phyloP scores from a whole-genome alignment of 2,797 vertebrate genomes.

The Stomatorhinus walkeri region DNA sequence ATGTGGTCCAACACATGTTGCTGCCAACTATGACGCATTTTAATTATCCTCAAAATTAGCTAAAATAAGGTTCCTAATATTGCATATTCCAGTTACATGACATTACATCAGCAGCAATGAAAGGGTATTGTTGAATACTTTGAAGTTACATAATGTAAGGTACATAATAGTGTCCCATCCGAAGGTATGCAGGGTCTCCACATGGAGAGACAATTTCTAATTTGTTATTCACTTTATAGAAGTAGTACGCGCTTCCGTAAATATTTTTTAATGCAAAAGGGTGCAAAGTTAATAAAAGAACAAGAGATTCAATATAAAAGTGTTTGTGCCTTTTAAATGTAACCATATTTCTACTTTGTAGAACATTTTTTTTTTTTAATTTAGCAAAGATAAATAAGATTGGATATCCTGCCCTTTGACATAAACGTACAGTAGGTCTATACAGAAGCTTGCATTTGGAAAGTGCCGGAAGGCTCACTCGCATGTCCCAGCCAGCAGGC shows the following conservation, averaged over 20 bases:
- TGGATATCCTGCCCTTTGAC: not conserved
- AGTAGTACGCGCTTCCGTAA: not conserved
- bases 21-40: not conserved
- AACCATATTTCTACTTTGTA: not conserved
- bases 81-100: not conserved
- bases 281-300: not conserved
- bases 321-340: not conserved
- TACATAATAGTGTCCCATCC: not conserved
- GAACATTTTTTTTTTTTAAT: not conserved
- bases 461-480: not conserved
- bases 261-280: not conserved
- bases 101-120: not conserved
- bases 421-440: not conserved
- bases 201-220: not conserved
- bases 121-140: not conserved
- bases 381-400: not conserved
- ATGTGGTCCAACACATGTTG: not conserved
- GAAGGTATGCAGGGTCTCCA: not conserved
- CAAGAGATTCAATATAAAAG: not conserved
- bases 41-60: not conserved
- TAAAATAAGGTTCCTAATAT: not conserved
- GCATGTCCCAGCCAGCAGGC: not conserved
- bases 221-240: not conserved
- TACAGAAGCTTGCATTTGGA: not conserved
- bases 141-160: not conserved